phyloP scores from a whole-genome alignment of 2,113 vertebrate genomes.

The Corvus cornix region DNA sequence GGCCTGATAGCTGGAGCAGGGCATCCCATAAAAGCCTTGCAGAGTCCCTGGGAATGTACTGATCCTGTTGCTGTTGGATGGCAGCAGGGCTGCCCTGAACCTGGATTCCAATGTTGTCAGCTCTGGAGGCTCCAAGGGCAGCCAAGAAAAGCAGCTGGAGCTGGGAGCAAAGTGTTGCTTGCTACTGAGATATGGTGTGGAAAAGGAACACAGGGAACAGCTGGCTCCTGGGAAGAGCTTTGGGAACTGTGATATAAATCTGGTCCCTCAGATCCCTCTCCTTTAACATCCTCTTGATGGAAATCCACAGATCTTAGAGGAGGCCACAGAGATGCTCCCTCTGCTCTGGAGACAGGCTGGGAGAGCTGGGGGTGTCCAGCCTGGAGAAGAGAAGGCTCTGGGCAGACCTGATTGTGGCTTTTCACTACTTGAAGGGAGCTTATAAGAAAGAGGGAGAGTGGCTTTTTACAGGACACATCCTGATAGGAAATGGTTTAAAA shows the following conservation, averaged over 20 bases:
- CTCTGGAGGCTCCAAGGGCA: background rate
- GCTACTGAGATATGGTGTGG: background rate
- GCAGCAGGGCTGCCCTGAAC: background rate
- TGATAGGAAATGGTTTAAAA: background rate
- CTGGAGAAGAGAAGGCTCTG: background rate
- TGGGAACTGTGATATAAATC: background rate
- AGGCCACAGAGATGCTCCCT: background rate
- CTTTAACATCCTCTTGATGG: background rate
- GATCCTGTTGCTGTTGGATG: background rate
- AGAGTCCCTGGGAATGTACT: background rate
- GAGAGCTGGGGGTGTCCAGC: background rate
- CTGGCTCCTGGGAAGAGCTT: background rate
- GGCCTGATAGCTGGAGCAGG: background rate
- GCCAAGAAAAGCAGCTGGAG: conserved; percentile 26
- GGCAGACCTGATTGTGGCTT: background rate
- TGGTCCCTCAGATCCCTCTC: background rate
- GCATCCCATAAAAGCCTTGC: background rate
- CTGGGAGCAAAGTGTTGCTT: background rate
- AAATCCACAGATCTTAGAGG: background rate
- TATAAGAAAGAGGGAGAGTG: too few relatives aligned
- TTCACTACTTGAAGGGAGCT: background rate
- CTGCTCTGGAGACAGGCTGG: background rate
- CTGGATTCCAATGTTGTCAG: rapidly evolving
- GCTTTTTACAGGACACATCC: background rate
- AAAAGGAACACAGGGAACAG: background rate